A percentile compares a stretch with the other conserved stretches of the same genome.
phyloP scores from a whole-genome alignment of 2,888 invertebrate genomes.

The Thysanoteuthis rhombus region DNA sequence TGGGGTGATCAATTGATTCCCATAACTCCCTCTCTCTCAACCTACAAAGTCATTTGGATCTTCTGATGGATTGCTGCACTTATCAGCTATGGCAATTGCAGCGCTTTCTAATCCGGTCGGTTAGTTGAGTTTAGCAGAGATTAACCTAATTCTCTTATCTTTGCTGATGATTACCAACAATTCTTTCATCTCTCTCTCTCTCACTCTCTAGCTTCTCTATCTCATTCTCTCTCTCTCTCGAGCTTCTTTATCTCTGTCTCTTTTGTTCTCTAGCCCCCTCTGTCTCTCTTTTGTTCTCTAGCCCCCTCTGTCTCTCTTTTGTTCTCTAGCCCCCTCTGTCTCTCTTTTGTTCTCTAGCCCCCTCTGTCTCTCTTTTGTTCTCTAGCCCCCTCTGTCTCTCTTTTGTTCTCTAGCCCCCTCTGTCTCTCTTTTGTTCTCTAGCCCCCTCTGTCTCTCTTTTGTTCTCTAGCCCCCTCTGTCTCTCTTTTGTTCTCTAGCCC shows the following conservation, averaged over 20 bases:
- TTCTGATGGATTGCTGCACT: neutral
- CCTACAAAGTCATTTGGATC: neutral
- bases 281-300: too few species aligned
- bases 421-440: neutral
- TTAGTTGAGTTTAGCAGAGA: neutral
- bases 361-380: neutral
- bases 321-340: too few species aligned
- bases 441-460: too few species aligned
- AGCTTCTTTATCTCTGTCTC: neutral
- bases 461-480: neutral
- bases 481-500: neutral
- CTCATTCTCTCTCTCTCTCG: neutral
- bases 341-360: too few species aligned
- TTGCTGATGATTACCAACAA: neutral
- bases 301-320: neutral
- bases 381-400: too few species aligned
- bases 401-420: neutral
- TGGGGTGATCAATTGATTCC: neutral
- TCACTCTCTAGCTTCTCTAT: neutral
- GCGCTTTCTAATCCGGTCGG: neutral
- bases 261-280: too few species aligned
- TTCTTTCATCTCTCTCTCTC: neutral
- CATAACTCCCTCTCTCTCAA: neutral
- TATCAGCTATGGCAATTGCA: neutral
- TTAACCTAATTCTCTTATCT: constrained; percentile 12